phyloP scores from a whole-genome alignment of 2,888 invertebrate species.

The Gasteruption jaculator region DNA sequence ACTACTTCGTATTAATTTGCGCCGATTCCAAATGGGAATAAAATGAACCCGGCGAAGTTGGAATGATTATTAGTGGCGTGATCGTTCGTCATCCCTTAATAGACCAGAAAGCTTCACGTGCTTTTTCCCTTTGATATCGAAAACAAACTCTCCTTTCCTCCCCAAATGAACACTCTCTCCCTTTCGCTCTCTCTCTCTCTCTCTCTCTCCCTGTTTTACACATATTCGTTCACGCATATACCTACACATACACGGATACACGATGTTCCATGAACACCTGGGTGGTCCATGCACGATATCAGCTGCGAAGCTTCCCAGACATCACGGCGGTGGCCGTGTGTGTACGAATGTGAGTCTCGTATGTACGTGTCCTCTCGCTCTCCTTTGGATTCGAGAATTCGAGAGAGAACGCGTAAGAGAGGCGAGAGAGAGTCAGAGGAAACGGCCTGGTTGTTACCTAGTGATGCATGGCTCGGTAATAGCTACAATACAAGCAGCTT shows the following conservation, averaged over 20 bases:
- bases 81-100: conserved; percentile 15
- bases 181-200: no score
- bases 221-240: no score
- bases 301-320: conserved; percentile 47
- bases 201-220: no score
- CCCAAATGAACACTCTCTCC: conserved; percentile 12
- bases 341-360: no score
- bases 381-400: conserved; percentile 46
- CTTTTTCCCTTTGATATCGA: conserved; percentile 24
- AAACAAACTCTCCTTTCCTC: conserved; percentile 11
- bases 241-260: no score
- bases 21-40: no score
- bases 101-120: no score
- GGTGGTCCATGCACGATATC: conserved; percentile 45
- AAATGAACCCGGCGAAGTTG: no score
- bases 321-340: conserved; percentile 43
- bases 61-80: no score
- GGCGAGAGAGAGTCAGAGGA: conserved; percentile 18
- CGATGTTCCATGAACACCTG: conserved; percentile 34
- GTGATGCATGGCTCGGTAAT: conserved; percentile 51
- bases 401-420: conserved; percentile 46
- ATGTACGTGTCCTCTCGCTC: conserved; percentile 55
- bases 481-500: conserved; percentile 51
- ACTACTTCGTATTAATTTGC: no score
- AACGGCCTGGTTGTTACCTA: conserved; percentile 47